Percentiles rank a stretch among this genome's conserved stretches.
Evolutionary conservation across 2,797 vertebrate genomes (phyloP).

Genomic region (Scyliorhinus canicula): DNA sequence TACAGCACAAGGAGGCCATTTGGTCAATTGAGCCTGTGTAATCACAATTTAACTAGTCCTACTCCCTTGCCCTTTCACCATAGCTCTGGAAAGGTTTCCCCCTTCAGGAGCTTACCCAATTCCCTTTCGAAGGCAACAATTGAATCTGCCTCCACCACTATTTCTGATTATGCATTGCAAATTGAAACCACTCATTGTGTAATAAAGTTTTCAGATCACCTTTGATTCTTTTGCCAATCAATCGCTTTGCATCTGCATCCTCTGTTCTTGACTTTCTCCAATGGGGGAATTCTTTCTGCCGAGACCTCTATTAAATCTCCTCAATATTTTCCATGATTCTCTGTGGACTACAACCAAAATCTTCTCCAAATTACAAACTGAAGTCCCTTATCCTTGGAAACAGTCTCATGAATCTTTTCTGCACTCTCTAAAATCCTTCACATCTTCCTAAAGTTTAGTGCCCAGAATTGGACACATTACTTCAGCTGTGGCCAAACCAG

Average conservation of each 20-base stretch:
- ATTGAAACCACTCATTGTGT: neutral
- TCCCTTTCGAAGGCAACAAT: neutral
- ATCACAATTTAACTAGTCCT: neutral
- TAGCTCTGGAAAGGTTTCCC: neutral
- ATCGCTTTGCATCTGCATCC: neutral
- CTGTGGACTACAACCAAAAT: neutral
- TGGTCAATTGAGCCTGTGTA: neutral
- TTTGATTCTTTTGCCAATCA: neutral
- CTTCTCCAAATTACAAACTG: neutral
- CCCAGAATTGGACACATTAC: neutral
- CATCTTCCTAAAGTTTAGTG: neutral
- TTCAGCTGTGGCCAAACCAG: neutral
- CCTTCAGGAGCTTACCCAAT: neutral
- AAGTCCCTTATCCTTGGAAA: neutral
- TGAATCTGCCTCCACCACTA: neutral
- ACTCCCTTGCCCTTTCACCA: neutral
- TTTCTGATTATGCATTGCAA: neutral
- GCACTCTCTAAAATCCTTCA: neutral
- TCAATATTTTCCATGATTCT: neutral
- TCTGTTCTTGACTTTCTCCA: no score
- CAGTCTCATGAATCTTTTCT: neutral
- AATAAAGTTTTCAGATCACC: neutral
- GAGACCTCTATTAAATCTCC: neutral
- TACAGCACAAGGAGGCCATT: neutral
- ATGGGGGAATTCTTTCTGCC: neutral